A percentile compares a stretch with the other conserved stretches of the same genome.
phyloP scores from a whole-genome alignment of 1,140 invertebrate genomes.

The Megathymus violae region DNA sequence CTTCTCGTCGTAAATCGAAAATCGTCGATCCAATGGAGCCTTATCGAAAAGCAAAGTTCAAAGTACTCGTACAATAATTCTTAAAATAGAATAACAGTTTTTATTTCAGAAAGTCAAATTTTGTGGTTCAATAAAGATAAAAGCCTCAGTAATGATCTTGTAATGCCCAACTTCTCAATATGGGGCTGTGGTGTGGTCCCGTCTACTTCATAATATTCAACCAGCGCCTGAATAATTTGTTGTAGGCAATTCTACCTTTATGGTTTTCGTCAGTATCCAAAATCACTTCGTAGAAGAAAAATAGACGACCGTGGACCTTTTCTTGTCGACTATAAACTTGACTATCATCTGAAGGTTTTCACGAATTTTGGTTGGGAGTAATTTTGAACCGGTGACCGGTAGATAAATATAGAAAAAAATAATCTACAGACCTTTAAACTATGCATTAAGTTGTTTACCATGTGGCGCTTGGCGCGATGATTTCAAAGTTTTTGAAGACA shows the following conservation, averaged over 20 bases:
- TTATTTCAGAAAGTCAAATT: conserved; percentile 4
- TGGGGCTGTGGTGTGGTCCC: neutral
- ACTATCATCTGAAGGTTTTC: too few species aligned
- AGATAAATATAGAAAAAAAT: too few species aligned
- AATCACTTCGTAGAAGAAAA: too few species aligned
- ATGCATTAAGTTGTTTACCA: too few species aligned
- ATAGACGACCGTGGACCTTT: too few species aligned
- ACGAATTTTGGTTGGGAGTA: too few species aligned
- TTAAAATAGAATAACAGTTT: neutral
- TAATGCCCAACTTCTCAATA: conserved; percentile 2
- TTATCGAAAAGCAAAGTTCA: neutral
- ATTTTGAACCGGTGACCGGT: too few species aligned
- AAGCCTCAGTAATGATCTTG: conserved; percentile 1
- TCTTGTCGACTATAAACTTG: too few species aligned
- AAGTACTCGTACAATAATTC: neutral
- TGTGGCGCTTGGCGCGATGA: too few species aligned
- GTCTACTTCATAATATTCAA: neutral
- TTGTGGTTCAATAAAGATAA: neutral
- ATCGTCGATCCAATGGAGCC: neutral
- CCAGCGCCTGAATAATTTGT: neutral
- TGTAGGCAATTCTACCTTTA: neutral
- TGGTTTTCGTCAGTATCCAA: too few species aligned
- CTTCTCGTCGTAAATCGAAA: neutral
- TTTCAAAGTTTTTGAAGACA: too few species aligned
- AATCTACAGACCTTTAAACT: too few species aligned